Percentiles rank a stretch among this genome's conserved stretches.
Evolutionary conservation across 2,888 invertebrate species (phyloP).

Genomic region (Drosophila bunnanda): DNA sequence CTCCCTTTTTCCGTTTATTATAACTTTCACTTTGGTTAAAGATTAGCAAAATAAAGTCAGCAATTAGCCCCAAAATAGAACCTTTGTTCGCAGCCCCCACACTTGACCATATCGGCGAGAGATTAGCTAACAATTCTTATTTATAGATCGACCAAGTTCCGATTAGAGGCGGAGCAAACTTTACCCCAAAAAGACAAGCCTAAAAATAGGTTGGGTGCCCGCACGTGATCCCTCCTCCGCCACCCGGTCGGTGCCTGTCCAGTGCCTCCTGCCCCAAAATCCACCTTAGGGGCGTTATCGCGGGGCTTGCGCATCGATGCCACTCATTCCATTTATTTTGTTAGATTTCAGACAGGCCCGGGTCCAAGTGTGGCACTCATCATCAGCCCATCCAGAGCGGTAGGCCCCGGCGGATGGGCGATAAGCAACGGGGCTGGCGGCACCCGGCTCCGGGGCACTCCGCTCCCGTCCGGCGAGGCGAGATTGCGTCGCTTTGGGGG

Average conservation of each 20-base stretch:
- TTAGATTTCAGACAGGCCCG: constrained; percentile 26
- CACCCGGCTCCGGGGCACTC: constrained; percentile 17
- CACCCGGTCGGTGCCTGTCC: background rate
- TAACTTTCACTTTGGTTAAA: background rate
- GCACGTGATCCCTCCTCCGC: constrained; percentile 15
- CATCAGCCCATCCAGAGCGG: background rate
- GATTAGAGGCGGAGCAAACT: constrained; percentile 8
- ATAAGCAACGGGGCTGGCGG: constrained; percentile 23
- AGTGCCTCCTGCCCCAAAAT: background rate
- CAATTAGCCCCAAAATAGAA: background rate
- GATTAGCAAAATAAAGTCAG: background rate
- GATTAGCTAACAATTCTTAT: constrained; percentile 10
- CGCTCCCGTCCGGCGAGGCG: constrained; percentile 15
- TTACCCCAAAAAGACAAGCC: background rate
- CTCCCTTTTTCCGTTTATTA: background rate
- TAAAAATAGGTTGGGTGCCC: constrained; percentile 5
- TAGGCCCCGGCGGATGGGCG: constrained; percentile 39
- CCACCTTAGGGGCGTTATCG: constrained; percentile 3
- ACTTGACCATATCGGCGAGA: background rate
- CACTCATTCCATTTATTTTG: background rate
- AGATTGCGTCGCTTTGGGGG: constrained; percentile 39
- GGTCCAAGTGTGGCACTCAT: constrained; percentile 25
- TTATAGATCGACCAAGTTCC: background rate
- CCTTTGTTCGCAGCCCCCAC: constrained; percentile 1
- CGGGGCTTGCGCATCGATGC: constrained; percentile 20